Conservation (phyloP, 2,888 invertebrate species). For the Monoplex corrugatus region DNA sequence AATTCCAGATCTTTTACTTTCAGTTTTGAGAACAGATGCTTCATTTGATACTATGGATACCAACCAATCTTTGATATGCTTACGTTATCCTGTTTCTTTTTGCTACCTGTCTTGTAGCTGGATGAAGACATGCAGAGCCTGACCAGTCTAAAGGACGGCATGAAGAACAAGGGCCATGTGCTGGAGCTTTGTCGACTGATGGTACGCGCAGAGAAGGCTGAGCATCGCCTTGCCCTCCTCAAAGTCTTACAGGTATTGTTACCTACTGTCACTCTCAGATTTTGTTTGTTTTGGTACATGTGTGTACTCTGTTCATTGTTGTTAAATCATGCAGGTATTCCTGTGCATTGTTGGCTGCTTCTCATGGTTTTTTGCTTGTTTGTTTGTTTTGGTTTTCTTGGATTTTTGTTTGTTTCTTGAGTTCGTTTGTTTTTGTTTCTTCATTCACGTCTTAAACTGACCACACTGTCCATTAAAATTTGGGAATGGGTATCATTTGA, state of each 20-base stretch:
- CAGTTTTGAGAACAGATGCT: too few species aligned
- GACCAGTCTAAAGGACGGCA: slow-evolving; percentile 86
- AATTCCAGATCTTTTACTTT: too few species aligned
- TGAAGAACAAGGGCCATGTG: slow-evolving; percentile 95
- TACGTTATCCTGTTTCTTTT: too few species aligned
- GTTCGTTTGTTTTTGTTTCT: too few species aligned
- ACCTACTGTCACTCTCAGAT: not conserved
- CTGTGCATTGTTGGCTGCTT: not conserved
- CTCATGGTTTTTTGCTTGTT: not conserved
- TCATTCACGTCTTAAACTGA: too few species aligned
- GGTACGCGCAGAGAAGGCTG: slow-evolving; percentile 93
- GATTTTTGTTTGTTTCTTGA: not conserved
- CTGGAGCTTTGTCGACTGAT: slow-evolving; percentile 93
- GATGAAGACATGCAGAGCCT: slow-evolving; percentile 94
- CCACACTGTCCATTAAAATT: too few species aligned
- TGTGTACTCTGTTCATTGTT: not conserved
- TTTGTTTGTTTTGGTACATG: not conserved
- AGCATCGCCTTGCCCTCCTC: slow-evolving; percentile 88
- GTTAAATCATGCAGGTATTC: not conserved
- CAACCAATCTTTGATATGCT: too few species aligned
- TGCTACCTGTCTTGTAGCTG: slow-evolving; percentile 83
- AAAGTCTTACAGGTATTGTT: slow-evolving; percentile 86
- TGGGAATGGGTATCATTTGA: too few species aligned
- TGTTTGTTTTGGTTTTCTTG: not conserved
- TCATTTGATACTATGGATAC: not conserved